Conservation (phyloP, 2,888 invertebrate genomes). For the Rotaria macrura region DNA sequence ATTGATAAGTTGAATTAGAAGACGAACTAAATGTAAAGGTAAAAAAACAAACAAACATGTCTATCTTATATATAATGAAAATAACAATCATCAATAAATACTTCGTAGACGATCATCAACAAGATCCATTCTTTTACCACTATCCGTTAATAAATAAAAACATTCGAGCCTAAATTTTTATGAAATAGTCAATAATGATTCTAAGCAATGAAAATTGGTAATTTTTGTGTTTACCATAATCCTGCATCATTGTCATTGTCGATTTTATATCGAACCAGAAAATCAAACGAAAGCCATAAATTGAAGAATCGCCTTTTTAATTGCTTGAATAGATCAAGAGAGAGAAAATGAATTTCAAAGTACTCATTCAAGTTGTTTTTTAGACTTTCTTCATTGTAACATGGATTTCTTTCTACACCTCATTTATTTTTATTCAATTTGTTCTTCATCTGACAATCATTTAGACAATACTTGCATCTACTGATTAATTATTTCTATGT, state of each 20-base stretch:
- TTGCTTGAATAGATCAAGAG: background rate
- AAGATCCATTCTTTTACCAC: background rate
- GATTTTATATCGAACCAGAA: background rate
- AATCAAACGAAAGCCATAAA: background rate
- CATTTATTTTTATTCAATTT: too few species aligned
- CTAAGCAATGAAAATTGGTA: too few species aligned
- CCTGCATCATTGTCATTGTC: background rate
- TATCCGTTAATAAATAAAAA: background rate
- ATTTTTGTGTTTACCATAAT: background rate
- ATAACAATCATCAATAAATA: background rate
- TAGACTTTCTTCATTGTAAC: too few species aligned
- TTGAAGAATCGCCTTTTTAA: background rate
- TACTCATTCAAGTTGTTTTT: too few species aligned
- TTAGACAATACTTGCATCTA: too few species aligned
- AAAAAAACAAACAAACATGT: too few species aligned
- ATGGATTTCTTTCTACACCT: too few species aligned
- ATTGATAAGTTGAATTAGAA: background rate
- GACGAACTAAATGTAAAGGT: background rate
- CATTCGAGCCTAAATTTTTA: slow-evolving; percentile 5
- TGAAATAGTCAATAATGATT: too few species aligned
- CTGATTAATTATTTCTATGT: too few species aligned
- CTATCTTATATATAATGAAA: too few species aligned
- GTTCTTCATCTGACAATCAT: too few species aligned
- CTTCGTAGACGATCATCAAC: background rate
- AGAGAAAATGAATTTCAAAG: too few species aligned